phyloP scores from a whole-genome alignment of 1,140 invertebrate species.

The Drosophila tsacasi region DNA sequence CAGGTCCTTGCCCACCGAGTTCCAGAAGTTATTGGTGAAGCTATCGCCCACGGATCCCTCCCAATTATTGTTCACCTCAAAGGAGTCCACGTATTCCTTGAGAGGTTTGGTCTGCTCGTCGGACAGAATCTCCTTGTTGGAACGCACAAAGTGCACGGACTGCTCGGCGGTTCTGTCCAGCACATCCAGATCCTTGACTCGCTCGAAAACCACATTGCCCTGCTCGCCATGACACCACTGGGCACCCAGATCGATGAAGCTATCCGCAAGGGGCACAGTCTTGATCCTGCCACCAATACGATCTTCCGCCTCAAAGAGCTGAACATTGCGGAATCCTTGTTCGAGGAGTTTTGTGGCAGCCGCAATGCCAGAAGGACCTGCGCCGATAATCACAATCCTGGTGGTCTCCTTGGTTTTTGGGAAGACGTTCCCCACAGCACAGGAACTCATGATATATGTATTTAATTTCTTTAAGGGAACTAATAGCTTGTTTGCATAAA shows the following conservation, averaged over 20 bases:
- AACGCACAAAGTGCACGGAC: slow-evolving; percentile 73
- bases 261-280: slow-evolving; percentile 87
- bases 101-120: slow-evolving; percentile 55
- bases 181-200: slow-evolving; percentile 87
- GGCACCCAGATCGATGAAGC: slow-evolving; percentile 92
- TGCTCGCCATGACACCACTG: slow-evolving; percentile 92
- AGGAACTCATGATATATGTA: slow-evolving; percentile 11
- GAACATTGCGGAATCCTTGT: slow-evolving; percentile 86
- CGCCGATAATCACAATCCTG: slow-evolving; percentile 87
- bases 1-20: slow-evolving; percentile 23
- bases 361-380: slow-evolving; percentile 87
- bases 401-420: slow-evolving; percentile 58
- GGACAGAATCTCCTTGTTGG: slow-evolving; percentile 77
- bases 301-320: slow-evolving; percentile 89
- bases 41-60: slow-evolving; percentile 86
- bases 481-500: background rate
- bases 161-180: slow-evolving; percentile 76
- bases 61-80: slow-evolving; percentile 45
- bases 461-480: background rate
- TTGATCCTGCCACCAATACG: slow-evolving; percentile 90
- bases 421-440: background rate
- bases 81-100: slow-evolving; percentile 13
- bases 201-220: slow-evolving; percentile 89
- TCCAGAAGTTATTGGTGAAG: slow-evolving; percentile 79
- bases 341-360: slow-evolving; percentile 86